A percentile compares a stretch with the other conserved stretches of the same genome.
Evolutionary conservation across 2,888 invertebrate genomes (phyloP).

Genomic region (Drosophila neonasuta): DNA sequence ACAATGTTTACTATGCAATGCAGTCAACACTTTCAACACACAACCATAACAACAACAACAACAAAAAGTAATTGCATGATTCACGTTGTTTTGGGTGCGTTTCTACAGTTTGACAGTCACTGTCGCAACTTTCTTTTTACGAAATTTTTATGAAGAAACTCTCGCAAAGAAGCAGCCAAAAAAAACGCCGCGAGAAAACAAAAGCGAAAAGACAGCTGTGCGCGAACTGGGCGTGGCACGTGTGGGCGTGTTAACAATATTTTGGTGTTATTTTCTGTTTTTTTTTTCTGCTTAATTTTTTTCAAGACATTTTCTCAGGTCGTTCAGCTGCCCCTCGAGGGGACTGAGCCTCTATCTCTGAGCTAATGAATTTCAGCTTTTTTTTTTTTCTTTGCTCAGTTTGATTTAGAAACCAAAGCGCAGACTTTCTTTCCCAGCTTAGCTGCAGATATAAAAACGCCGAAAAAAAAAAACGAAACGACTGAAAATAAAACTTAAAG

Average conservation of each 20-base stretch:
- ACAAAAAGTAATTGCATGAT: slow-evolving; percentile 50
- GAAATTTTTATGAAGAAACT: slow-evolving; percentile 70
- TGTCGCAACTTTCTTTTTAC: slow-evolving; percentile 67
- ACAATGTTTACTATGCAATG: slow-evolving; percentile 63
- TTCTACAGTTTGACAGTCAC: slow-evolving; percentile 64
- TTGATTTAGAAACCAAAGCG: slow-evolving; percentile 58
- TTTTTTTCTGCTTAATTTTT: background rate
- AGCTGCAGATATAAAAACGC: slow-evolving; percentile 1
- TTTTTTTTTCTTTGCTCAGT: slow-evolving; percentile 2
- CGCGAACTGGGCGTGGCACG: slow-evolving; percentile 41
- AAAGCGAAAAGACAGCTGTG: slow-evolving; percentile 15
- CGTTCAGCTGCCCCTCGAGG: slow-evolving; percentile 1
- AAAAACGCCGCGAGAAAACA: slow-evolving; percentile 28
- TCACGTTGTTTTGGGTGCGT: slow-evolving; percentile 65
- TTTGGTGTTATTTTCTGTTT: slow-evolving; percentile 20
- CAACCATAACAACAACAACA: slow-evolving; percentile 29
- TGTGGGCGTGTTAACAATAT: slow-evolving; percentile 65
- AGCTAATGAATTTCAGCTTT: slow-evolving; percentile 2
- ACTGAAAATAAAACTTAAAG: background rate
- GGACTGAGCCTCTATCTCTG: background rate
- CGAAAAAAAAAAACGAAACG: background rate
- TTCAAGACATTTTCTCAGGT: slow-evolving; percentile 41
- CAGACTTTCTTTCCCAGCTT: slow-evolving; percentile 53
- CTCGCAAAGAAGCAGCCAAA: slow-evolving; percentile 41
- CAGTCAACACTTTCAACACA: slow-evolving; percentile 72